Evolutionary conservation across 2,888 invertebrate genomes (phyloP).

Genomic region (Pediacus dermestoides): DNA sequence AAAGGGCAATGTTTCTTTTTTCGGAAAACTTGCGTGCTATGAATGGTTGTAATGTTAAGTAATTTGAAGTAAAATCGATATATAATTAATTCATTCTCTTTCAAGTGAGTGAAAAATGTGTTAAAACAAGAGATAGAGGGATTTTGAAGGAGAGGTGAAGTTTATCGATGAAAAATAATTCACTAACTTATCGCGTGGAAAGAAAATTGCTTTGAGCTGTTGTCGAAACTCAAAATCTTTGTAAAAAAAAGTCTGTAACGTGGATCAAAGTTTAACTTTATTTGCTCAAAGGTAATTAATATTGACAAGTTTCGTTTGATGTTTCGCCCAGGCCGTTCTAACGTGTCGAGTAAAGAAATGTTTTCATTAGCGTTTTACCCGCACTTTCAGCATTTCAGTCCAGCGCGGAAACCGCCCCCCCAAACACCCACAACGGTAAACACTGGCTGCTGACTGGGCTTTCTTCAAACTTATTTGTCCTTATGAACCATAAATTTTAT

Average conservation of each 20-base stretch:
- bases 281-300: slow-evolving; percentile 28
- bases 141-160: slow-evolving; percentile 14
- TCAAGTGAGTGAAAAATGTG: slow-evolving; percentile 12
- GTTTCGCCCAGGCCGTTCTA: slow-evolving; percentile 21
- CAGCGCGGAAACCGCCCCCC: slow-evolving; percentile 13
- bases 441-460: slow-evolving; percentile 18
- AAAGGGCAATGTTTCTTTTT: too few species aligned
- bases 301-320: slow-evolving; percentile 30
- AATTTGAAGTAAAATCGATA: slow-evolving; percentile 6
- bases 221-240: slow-evolving; percentile 18
- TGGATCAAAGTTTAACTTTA: slow-evolving; percentile 25
- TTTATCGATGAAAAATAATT: slow-evolving; percentile 15
- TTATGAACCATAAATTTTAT: slow-evolving; percentile 26
- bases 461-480: too few species aligned
- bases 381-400: slow-evolving; percentile 16
- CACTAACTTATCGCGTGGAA: slow-evolving; percentile 9
- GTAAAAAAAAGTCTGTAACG: slow-evolving; percentile 18
- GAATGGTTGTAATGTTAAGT: too few species aligned
- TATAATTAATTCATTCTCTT: slow-evolving; percentile 6
- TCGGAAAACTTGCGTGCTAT: too few species aligned
- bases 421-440: slow-evolving; percentile 21
- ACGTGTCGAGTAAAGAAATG: slow-evolving; percentile 22
- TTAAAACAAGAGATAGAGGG: slow-evolving; percentile 18
- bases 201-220: slow-evolving; percentile 16
- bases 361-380: slow-evolving; percentile 20